Conservation (phyloP, 2,113 vertebrate genomes). For the Ictalurus furcatus region DNA sequence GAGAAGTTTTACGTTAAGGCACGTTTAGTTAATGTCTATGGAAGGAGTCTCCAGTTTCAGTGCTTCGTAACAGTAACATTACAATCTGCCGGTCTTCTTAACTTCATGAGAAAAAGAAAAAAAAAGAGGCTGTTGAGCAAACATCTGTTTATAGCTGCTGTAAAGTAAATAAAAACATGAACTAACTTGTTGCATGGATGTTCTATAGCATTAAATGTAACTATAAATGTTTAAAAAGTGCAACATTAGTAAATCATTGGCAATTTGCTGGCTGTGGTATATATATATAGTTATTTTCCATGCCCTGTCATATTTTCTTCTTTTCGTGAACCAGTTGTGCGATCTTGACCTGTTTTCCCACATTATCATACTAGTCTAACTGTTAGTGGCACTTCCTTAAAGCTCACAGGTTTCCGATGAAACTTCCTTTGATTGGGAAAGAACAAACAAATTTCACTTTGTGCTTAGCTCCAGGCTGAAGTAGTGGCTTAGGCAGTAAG, state of each 20-base stretch:
- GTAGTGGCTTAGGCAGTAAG: not conserved
- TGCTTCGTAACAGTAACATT: not conserved
- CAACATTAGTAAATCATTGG: too few species aligned
- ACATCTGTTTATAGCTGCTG: not conserved
- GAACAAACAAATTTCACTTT: not conserved
- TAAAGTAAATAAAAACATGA: not conserved
- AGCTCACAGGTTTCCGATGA: not conserved
- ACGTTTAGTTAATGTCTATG: not conserved
- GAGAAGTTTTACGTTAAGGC: not conserved
- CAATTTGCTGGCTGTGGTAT: not conserved
- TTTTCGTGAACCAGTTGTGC: constrained; percentile 2
- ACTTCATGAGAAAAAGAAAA: not conserved
- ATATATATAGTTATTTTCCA: not conserved
- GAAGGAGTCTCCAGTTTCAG: not conserved
- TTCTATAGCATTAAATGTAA: not conserved
- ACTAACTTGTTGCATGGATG: not conserved
- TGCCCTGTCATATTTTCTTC: not conserved
- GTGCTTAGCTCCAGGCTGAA: not conserved
- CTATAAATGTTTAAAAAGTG: not conserved
- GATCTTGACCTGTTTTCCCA: not conserved
- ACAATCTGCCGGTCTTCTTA: not conserved
- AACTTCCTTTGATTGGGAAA: not conserved
- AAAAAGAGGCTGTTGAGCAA: not conserved
- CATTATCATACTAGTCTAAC: not conserved
- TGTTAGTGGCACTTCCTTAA: not conserved